These are phyloP conservation scores for Aphrophora alni DNA, from an alignment of 2,888 invertebrate species.

Conservation along the genomic window DNA sequence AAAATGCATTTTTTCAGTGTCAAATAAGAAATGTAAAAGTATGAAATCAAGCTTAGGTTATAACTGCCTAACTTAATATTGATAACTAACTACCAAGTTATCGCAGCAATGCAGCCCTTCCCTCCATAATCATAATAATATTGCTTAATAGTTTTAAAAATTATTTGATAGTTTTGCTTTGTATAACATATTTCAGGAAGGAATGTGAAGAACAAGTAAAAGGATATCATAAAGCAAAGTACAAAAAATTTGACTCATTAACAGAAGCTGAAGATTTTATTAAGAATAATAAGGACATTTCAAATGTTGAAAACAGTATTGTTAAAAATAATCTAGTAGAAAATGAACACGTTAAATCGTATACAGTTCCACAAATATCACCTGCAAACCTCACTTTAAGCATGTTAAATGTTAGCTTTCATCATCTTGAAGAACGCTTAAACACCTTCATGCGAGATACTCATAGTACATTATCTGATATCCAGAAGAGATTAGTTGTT, in stretches of 20 bases:
- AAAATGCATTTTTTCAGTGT: no score
- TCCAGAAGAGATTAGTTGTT: not conserved
- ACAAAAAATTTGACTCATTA: not conserved
- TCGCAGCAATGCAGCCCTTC: no score
- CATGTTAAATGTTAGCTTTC: not conserved
- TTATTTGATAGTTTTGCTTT: not conserved
- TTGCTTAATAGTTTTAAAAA: no score
- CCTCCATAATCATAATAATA: no score
- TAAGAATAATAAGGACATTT: not conserved
- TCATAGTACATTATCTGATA: not conserved
- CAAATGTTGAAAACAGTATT: not conserved
- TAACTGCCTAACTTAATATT: no score
- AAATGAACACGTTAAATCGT: not conserved
- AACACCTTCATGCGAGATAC: not conserved
- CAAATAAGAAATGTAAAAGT: no score
- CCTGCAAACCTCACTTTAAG: not conserved
- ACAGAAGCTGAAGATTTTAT: not conserved
- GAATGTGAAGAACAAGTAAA: slow-evolving; percentile 6
- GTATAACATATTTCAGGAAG: not conserved
- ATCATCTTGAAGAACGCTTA: not conserved
- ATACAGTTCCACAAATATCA: not conserved
- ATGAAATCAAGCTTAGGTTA: no score
- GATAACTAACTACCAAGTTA: no score
- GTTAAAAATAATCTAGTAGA: not conserved
- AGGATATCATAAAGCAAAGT: not conserved